These are phyloP conservation scores for Netelia melanura DNA, from an alignment of 2,888 invertebrate species.

Conservation along the genomic window DNA sequence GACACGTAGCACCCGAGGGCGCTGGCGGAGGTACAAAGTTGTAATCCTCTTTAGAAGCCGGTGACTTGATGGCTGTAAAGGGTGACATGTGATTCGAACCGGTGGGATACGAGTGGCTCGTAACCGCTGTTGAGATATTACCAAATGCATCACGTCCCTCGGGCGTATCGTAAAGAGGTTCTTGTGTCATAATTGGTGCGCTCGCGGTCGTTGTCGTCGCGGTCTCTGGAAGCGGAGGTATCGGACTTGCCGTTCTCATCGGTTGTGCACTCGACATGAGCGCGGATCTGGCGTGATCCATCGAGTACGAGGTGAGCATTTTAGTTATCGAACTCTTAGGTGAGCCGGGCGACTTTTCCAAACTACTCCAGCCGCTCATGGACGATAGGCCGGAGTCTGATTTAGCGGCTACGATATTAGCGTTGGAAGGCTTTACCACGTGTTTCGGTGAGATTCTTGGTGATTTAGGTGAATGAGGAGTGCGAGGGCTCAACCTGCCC, in stretches of 20 bases:
- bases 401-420: slow-evolving; percentile 90
- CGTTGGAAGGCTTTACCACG: slow-evolving; percentile 86
- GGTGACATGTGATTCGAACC: slow-evolving; percentile 86
- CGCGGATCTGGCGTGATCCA: slow-evolving; percentile 78
- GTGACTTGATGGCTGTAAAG: slow-evolving; percentile 86
- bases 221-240: slow-evolving; percentile 79
- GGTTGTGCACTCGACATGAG: slow-evolving; percentile 75
- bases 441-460: slow-evolving; percentile 91
- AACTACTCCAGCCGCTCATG: slow-evolving; percentile 94
- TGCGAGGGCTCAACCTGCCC: slow-evolving; percentile 88
- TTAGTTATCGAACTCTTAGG: slow-evolving; percentile 88
- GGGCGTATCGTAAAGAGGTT: slow-evolving; percentile 82
- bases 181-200: slow-evolving; percentile 75
- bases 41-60: slow-evolving; percentile 85
- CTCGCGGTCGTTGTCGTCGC: slow-evolving; percentile 66
- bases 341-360: slow-evolving; percentile 94
- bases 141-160: slow-evolving; percentile 81
- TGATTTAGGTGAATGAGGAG: slow-evolving; percentile 89
- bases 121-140: slow-evolving; percentile 71
- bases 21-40: slow-evolving; percentile 86
- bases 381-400: slow-evolving; percentile 95
- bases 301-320: slow-evolving; percentile 80
- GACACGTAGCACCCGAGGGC: slow-evolving; percentile 80
- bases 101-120: slow-evolving; percentile 75
- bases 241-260: slow-evolving; percentile 77